Conservation (phyloP, 2,113 vertebrate species). For the Nibea coibor region DNA sequence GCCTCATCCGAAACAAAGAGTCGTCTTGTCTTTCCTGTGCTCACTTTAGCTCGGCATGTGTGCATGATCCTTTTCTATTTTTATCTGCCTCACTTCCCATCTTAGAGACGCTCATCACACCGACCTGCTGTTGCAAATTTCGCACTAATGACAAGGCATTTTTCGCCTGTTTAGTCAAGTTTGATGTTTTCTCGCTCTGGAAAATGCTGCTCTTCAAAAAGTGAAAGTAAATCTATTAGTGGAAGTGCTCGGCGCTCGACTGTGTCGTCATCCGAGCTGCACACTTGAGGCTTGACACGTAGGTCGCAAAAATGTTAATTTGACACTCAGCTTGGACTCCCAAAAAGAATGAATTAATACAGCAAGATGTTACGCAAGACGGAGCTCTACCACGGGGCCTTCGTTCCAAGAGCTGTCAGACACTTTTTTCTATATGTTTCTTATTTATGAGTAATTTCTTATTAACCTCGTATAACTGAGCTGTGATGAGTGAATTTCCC, state of each 20-base stretch:
- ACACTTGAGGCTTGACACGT: not conserved
- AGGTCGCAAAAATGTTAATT: not conserved
- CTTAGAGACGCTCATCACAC: slow-evolving; percentile 26
- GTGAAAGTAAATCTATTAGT: not conserved
- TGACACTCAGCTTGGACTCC: not conserved
- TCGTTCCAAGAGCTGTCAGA: too few relatives aligned
- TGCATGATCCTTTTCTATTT: slow-evolving; percentile 50
- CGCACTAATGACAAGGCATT: slow-evolving; percentile 5
- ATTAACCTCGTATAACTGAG: too few relatives aligned
- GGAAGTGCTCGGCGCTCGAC: not conserved
- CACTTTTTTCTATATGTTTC: too few relatives aligned
- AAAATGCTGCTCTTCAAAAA: not conserved
- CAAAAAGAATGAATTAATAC: not conserved
- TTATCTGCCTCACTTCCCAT: slow-evolving; percentile 40
- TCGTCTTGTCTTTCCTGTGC: slow-evolving; percentile 19
- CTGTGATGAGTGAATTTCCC: too few relatives aligned
- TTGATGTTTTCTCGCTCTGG: not conserved
- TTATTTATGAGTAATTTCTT: too few relatives aligned
- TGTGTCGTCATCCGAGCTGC: not conserved
- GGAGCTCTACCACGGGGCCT: too few relatives aligned
- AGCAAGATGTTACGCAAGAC: not conserved
- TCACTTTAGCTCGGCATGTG: slow-evolving; percentile 19
- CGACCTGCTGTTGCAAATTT: slow-evolving; percentile 32
- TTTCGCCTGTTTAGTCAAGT: not conserved
- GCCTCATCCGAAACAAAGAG: slow-evolving; percentile 38